A percentile compares a stretch with the other conserved stretches of the same genome.
Evolutionary conservation across 53 echinoderm and acorn worm species (phyloP).

Genomic region (Holothuria leucospilota): DNA sequence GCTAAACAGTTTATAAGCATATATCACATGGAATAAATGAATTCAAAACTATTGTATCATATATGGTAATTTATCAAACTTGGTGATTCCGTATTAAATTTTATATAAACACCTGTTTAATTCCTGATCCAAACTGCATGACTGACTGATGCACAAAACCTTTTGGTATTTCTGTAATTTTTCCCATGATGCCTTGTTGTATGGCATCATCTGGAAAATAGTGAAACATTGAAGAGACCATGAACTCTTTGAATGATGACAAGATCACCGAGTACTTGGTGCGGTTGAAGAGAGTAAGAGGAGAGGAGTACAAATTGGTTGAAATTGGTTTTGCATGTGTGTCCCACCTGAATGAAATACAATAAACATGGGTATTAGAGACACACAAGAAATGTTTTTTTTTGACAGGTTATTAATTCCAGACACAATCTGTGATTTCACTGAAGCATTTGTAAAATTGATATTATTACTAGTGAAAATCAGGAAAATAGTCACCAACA

Average conservation of each 20-base stretch:
- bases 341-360: slow-evolving; percentile 1
- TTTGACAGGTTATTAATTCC: too few species aligned
- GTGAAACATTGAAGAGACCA: slow-evolving; percentile 45
- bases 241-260: slow-evolving; percentile 46
- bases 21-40: too few species aligned
- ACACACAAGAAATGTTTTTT: too few species aligned
- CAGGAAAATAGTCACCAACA: too few species aligned
- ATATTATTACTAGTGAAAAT: too few species aligned
- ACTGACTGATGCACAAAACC: slow-evolving; percentile 37
- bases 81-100: too few species aligned
- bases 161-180: slow-evolving; percentile 40
- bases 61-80: too few species aligned
- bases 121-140: slow-evolving; percentile 48
- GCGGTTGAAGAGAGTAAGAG: slow-evolving; percentile 31
- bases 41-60: too few species aligned
- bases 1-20: too few species aligned
- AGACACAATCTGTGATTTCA: too few species aligned
- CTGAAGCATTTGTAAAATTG: too few species aligned
- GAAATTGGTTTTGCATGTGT: slow-evolving; percentile 4
- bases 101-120: slow-evolving; percentile 34
- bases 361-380: too few species aligned
- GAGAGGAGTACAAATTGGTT: slow-evolving; percentile 23
- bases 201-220: slow-evolving; percentile 15
- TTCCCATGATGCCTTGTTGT: slow-evolving; percentile 48
- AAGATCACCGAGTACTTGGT: slow-evolving; percentile 32